Base-by-base conservation (phyloP, 2,113 vertebrate species). In the Pan troglodytes region DNA sequence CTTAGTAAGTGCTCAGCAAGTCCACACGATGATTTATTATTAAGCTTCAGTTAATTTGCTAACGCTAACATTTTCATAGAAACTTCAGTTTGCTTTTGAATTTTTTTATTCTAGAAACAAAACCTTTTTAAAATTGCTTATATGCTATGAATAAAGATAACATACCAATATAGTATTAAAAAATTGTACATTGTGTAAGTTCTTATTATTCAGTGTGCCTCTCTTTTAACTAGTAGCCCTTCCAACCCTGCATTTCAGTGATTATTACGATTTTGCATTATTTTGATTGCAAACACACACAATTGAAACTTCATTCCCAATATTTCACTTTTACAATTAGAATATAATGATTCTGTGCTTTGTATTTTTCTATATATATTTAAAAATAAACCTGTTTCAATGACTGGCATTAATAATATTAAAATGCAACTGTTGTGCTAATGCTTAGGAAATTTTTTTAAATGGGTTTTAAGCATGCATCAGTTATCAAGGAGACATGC, bases 41-140 rank as follows among this genome's bases (percentile, higher is more conserved):
- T 92, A 80, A 87, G 14, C 3, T 81, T 96, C 38, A 45, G 12
- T 67, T 88, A 90, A 91, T 89, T 79, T 82, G 91, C 57, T 91
- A 91, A 94, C 9, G 11, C 2, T 64, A 95, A 97, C 87, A 30
- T 70, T 64, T 93, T 82, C 48, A 52, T 25, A 94, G 82, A 72
- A 87, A 43, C 12, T 5, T 30, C 3, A 52, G 3, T 25, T 72
- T 91, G 12, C 27, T 89, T 89, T 82, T 78, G 48, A 96, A 70
- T 22, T 25, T 11, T 61, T 68, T 81, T 5, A 48, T 82, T 94
- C 20, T 85, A 76, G 79, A 83, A 96, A 84, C 4, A 64, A 95
- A 59, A 3, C 2, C 18, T 73, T 85, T 55, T 52, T 48, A 75
- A 64, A 81, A 43, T 67, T 40, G n/a, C 2, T 73, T 72, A 73